phyloP scores from a whole-genome alignment of 2,113 vertebrate genomes.

The Leuciscus idus region DNA sequence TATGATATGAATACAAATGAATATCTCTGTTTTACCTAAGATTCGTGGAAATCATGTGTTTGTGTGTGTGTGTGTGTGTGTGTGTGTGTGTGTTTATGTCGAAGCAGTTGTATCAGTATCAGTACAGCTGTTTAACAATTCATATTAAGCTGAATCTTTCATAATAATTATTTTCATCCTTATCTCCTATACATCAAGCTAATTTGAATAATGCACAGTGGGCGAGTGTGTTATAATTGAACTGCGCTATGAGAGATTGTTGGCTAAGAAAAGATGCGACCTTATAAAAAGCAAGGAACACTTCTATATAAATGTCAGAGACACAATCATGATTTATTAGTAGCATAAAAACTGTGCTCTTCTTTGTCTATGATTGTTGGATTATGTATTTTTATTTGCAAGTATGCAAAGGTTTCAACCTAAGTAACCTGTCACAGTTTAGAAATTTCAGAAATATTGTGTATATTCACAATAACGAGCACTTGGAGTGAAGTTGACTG shows the following conservation, averaged over 20 bases:
- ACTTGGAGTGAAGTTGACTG: slow-evolving; percentile 44
- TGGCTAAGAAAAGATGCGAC: slow-evolving; percentile 8
- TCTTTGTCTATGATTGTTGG: background rate
- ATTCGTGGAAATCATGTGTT: too few species aligned
- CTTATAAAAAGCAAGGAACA: slow-evolving; percentile 18
- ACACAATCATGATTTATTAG: background rate
- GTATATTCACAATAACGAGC: slow-evolving; percentile 41
- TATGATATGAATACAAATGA: background rate
- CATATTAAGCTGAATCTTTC: background rate
- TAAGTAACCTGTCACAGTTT: background rate
- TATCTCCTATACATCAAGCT: background rate
- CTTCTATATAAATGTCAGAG: slow-evolving; percentile 4
- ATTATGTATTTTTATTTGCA: background rate
- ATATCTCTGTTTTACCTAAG: too few species aligned
- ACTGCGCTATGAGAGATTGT: background rate
- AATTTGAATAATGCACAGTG: background rate
- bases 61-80: too few species aligned
- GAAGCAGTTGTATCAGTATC: background rate
- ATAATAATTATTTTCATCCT: background rate
- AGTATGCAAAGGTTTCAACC: background rate
- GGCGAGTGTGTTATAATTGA: slow-evolving; percentile 2
- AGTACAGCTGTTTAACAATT: background rate
- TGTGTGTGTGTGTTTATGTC: background rate
- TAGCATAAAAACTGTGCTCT: background rate
- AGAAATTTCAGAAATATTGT: background rate